phyloP scores from a whole-genome alignment of 1,140 invertebrate genomes.

The Heliconius nattereri region DNA sequence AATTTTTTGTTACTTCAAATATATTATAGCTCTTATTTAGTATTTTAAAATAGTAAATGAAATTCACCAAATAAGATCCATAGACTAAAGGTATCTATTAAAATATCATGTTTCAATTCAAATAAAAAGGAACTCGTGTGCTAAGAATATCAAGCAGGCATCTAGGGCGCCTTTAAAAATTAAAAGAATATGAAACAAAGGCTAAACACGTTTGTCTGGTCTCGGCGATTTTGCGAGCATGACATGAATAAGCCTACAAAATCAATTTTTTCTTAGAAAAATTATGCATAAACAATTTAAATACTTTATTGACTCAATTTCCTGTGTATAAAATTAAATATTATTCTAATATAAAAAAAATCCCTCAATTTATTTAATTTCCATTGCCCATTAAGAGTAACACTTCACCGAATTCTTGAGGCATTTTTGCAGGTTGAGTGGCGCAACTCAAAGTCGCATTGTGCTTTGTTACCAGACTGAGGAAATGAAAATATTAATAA shows the following conservation, averaged over 20 bases:
- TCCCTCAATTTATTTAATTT: too few relatives aligned
- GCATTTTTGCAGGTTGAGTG: too few relatives aligned
- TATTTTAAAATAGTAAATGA: too few relatives aligned
- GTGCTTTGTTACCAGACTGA: too few relatives aligned
- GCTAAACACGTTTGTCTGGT: constrained; percentile 7
- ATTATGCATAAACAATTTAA: not conserved
- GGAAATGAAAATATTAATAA: too few relatives aligned
- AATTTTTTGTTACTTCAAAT: too few relatives aligned
- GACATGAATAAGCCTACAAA: not conserved
- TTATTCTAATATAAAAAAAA: not conserved
- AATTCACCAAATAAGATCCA: too few relatives aligned
- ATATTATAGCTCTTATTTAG: too few relatives aligned
- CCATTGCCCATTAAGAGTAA: too few relatives aligned
- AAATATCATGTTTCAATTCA: not conserved
- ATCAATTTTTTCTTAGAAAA: not conserved
- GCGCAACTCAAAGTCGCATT: too few relatives aligned
- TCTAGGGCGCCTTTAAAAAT: not conserved
- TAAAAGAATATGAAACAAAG: constrained; percentile 1
- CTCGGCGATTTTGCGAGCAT: not conserved
- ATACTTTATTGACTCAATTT: constrained; percentile 1
- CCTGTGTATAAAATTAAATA: not conserved
- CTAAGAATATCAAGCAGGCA: not conserved
- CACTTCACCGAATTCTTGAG: too few relatives aligned
- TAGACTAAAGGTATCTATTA: not conserved
- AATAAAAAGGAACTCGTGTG: not conserved